Base-by-base conservation (phyloP, 1,140 invertebrate genomes). In the Pseudomyrmex dendroicus region DNA sequence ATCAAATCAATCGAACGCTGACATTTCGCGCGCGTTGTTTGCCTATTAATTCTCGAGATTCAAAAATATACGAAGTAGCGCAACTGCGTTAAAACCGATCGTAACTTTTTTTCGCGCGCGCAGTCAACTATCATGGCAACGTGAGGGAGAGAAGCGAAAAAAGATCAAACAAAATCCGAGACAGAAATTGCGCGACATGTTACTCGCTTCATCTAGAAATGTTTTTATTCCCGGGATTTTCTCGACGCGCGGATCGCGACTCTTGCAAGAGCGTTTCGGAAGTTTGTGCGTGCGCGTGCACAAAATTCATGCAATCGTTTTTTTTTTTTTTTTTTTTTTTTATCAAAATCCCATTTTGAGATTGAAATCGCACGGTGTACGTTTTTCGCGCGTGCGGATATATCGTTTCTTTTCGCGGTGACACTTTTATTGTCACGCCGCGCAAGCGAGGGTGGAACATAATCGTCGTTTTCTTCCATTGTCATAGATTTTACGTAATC, bases 281-380 rank as follows among this genome's bases (percentile, higher is more conserved):
- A 15, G n/a, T 54, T 35, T 20, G 67, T 17, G 59, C 46, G 3
- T 44, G 15, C 44, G 2, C 20, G 54, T 50, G 50, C 57, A n/a
- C 22, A 35, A 7, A 5, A 48, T 35, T 35, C 35, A 35, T 54
- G 54, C 72, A 80, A 80, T 80, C 46, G 70, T 78, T 54, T 80
- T 72, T 13, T 12, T 66, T 10, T 78, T 54, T 80, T 72, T 13
- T 12, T 66, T 10, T 78, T 66, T 80, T 70, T 13, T n/a, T 52
- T 5, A 15, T 22, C 10, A 13, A 63, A 68, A 70, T 48, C 35
- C 64, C 59, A 44, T 17, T n/a, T 17, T 70, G 15, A 78, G 70
- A 70, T 78, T 78, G 76, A 78, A 78, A 78, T 78, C 52, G 20
- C 44, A 48, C 44, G 52, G 52, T 35, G 20, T 68, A 25, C 66